Evolutionary conservation across 1,140 invertebrate species (phyloP).

Genomic region (Drosophila sp.): DNA sequence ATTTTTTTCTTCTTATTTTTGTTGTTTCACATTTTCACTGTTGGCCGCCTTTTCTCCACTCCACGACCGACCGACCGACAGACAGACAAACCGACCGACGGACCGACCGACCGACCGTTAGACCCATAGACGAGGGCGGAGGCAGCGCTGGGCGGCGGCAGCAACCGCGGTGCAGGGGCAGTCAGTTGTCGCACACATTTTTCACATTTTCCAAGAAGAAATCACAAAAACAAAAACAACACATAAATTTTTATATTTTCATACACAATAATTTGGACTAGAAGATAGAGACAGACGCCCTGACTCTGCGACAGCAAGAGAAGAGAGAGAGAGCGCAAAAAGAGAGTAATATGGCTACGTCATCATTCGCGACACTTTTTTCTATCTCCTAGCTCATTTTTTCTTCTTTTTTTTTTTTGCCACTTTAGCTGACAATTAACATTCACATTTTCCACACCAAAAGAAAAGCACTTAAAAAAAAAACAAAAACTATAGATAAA

Average conservation of each 20-base stretch:
- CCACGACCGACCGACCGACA: conserved; percentile 14
- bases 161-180: conserved; percentile 11
- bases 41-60: conserved; percentile 45
- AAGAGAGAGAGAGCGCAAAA: not conserved
- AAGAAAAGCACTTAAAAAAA: conserved; percentile 11
- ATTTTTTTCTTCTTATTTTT: conserved; percentile 36
- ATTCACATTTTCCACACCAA: conserved; percentile 3
- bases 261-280: conserved; percentile 38
- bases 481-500: conserved; percentile 7
- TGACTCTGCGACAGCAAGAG: not conserved
- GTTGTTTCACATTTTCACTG: conserved; percentile 24
- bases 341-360: not conserved
- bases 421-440: conserved; percentile 6
- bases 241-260: conserved; percentile 33
- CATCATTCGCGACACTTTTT: conserved; percentile 5
- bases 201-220: conserved; percentile 60
- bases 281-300: not conserved
- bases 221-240: conserved; percentile 27
- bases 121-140: conserved; percentile 19
- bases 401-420: not conserved
- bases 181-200: conserved; percentile 78
- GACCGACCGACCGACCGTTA: not conserved
- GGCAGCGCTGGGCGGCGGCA: not conserved
- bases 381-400: not conserved
- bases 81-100: not conserved